Evolutionary conservation across 2,888 invertebrate species (phyloP).

Genomic region (Plemyria rubiginata): DNA sequence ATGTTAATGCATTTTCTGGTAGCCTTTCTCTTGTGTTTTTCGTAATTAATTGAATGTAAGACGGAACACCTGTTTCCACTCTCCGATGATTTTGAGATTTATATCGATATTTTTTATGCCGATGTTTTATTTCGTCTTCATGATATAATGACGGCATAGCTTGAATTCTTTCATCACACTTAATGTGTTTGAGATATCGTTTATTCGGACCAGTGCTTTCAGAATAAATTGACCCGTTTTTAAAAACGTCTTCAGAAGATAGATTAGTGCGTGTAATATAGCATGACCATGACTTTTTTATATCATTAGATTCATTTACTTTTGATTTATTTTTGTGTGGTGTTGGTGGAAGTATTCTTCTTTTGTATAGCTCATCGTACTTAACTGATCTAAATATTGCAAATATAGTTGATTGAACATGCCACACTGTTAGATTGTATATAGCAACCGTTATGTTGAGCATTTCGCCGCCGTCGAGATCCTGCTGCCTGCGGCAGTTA

Average conservation of each 20-base stretch:
- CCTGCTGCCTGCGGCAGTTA: background rate
- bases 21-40: background rate
- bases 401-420: slow-evolving; percentile 28
- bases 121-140: slow-evolving; percentile 18
- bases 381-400: slow-evolving; percentile 24
- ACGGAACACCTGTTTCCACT: background rate
- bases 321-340: slow-evolving; percentile 2
- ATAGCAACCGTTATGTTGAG: slow-evolving; percentile 23
- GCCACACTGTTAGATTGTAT: slow-evolving; percentile 26
- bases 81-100: background rate
- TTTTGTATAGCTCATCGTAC: slow-evolving; percentile 6
- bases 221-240: background rate
- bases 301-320: slow-evolving; percentile 6
- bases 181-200: background rate
- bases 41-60: too few species aligned
- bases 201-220: background rate
- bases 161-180: slow-evolving; percentile 2
- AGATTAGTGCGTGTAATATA: slow-evolving; percentile 5
- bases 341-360: slow-evolving; percentile 14
- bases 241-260: slow-evolving; percentile 17
- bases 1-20: slow-evolving; percentile 1
- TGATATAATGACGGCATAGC: slow-evolving; percentile 8
- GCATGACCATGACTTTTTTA: slow-evolving; percentile 22
- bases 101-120: slow-evolving; percentile 1
- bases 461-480: slow-evolving; percentile 10